A percentile compares a stretch with the other conserved stretches of the same genome.
phyloP scores from a whole-genome alignment of 35 echinoderm and acorn worm species.

The Lytechinus variegatus region DNA sequence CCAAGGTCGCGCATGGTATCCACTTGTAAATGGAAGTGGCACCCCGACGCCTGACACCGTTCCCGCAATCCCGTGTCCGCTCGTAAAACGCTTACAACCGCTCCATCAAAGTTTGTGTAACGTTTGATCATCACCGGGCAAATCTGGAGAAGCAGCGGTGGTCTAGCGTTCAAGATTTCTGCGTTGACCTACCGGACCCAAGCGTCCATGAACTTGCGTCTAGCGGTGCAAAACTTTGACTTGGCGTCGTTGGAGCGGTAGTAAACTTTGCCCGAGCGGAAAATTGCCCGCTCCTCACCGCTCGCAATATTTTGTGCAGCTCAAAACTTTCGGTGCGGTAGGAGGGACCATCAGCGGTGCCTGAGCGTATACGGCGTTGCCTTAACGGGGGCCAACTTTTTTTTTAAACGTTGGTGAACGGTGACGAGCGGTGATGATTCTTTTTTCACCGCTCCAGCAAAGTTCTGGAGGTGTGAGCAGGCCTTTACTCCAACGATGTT shows the following conservation, averaged over 20 bases:
- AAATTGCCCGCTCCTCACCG: conserved; percentile 35
- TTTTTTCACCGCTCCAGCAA: too few species aligned
- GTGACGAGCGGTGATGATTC: too few species aligned
- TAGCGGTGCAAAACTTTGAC: conserved; percentile 34
- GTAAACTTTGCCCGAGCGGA: conserved; percentile 35
- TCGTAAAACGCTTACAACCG: conserved; percentile 29
- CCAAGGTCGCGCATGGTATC: too few species aligned
- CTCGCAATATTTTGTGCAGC: conserved; percentile 35
- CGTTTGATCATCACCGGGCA: too few species aligned
- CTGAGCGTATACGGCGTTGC: conserved; percentile 35
- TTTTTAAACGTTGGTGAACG: too few species aligned
- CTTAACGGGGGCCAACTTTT: conserved; percentile 43
- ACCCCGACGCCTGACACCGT: conserved; percentile 37
- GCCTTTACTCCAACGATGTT: too few species aligned
- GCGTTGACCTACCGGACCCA: conserved; percentile 31
- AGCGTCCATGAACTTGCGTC: conserved; percentile 17
- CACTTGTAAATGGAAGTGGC: too few species aligned
- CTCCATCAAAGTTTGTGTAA: too few species aligned
- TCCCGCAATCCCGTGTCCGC: background rate
- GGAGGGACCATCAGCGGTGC: conserved; percentile 29
- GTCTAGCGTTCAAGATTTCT: conserved; percentile 36
- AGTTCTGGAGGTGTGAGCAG: too few species aligned
- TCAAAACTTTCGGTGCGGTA: conserved; percentile 39
- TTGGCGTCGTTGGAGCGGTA: conserved; percentile 28
- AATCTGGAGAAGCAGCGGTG: background rate